Evolutionary conservation across 2,113 vertebrate species (phyloP).

Genomic region (Bagarius yarrelli): DNA sequence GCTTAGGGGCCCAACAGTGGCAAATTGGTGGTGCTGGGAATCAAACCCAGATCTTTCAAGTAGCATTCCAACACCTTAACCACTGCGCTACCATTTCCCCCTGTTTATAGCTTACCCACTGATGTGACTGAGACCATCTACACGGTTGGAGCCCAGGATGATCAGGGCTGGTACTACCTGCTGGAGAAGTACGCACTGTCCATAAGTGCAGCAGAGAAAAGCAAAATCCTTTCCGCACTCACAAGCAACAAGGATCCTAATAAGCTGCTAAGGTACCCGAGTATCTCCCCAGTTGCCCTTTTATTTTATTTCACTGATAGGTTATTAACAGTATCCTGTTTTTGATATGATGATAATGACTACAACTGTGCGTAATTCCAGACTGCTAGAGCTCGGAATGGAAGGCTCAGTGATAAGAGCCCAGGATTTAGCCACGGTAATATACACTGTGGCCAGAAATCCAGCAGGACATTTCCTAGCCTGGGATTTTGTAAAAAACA

Average conservation of each 20-base stretch:
- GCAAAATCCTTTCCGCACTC: slow-evolving; percentile 69
- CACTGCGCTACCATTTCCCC: too few species aligned
- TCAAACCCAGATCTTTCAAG: too few species aligned
- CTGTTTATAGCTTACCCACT: slow-evolving; percentile 65
- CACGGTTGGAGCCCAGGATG: slow-evolving; percentile 69
- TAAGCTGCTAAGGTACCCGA: slow-evolving; percentile 65
- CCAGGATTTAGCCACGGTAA: slow-evolving; percentile 66
- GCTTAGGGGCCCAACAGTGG: too few species aligned
- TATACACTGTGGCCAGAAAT: slow-evolving; percentile 69
- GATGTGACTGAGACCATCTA: slow-evolving; percentile 70
- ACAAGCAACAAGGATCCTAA: slow-evolving; percentile 62
- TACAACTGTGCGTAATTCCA: slow-evolving; percentile 39
- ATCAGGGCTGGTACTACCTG: slow-evolving; percentile 67
- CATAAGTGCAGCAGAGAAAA: slow-evolving; percentile 68
- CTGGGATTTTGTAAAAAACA: slow-evolving; percentile 74
- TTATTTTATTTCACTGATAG: background rate
- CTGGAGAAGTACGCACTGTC: slow-evolving; percentile 66
- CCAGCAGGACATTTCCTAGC: slow-evolving; percentile 66
- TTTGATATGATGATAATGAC: background rate
- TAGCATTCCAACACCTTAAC: too few species aligned
- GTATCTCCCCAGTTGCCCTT: background rate
- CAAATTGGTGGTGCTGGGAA: too few species aligned
- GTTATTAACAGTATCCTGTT: background rate
- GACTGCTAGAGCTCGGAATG: slow-evolving; percentile 69
- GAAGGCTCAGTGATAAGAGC: slow-evolving; percentile 69